Percentiles rank a stretch among this genome's conserved stretches.
Evolutionary conservation across 1,140 invertebrate genomes (phyloP).

Genomic region (Tetramorium simillimum): DNA sequence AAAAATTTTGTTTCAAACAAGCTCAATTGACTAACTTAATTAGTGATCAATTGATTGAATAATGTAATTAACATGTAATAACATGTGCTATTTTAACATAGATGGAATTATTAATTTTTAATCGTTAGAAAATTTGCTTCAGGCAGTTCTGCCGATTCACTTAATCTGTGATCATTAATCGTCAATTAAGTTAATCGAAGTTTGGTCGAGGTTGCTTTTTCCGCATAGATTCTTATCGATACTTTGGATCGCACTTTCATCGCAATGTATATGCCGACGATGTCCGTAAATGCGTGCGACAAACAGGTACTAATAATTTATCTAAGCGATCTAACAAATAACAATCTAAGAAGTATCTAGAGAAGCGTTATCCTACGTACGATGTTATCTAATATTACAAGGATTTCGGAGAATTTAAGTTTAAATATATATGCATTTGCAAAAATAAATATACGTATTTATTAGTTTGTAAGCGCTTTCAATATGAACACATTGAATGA

Average conservation of each 20-base stretch:
- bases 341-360: conserved; percentile 3
- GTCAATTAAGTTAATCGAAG: neutral
- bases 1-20: neutral
- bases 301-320: conserved; percentile 2
- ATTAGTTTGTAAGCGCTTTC: conserved; percentile 54
- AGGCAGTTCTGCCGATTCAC: neutral
- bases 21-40: too few species aligned
- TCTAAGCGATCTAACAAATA: conserved; percentile 18
- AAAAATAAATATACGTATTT: conserved; percentile 45
- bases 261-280: neutral
- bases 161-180: neutral
- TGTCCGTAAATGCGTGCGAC: neutral
- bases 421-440: conserved; percentile 22
- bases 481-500: conserved; percentile 55
- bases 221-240: neutral
- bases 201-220: neutral
- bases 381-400: conserved; percentile 40
- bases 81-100: neutral
- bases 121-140: neutral
- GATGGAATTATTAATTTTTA: neutral
- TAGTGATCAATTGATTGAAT: too few species aligned
- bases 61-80: too few species aligned
- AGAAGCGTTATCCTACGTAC: conserved; percentile 8
- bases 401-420: neutral
- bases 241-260: neutral